Percentiles rank a stretch among this genome's conserved stretches.
Conservation (phyloP, 2,888 invertebrate species). For the Xiphydria camelus region DNA sequence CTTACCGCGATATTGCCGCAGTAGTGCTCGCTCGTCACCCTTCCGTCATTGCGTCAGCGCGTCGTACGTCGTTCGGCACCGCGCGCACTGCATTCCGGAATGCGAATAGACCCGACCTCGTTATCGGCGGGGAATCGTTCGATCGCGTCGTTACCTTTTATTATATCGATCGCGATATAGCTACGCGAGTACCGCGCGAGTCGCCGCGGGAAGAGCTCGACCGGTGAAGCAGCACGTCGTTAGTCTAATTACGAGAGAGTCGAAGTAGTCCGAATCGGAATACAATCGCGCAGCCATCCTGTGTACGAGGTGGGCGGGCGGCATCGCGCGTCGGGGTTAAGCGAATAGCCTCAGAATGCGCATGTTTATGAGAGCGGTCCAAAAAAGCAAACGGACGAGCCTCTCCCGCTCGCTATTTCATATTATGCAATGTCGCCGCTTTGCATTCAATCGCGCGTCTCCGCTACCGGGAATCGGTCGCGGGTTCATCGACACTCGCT, state of each 20-base stretch:
- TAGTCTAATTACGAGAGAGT: conserved; percentile 33
- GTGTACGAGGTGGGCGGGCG: neutral
- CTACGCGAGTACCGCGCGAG: conserved; percentile 36
- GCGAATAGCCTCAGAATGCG: conserved; percentile 1
- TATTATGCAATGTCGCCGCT: conserved; percentile 38
- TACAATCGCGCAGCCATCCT: neutral
- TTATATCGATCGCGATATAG: too few relatives aligned
- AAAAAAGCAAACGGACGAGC: neutral
- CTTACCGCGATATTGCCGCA: too few relatives aligned
- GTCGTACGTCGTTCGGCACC: too few relatives aligned
- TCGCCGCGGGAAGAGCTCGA: conserved; percentile 5
- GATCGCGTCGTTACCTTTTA: too few relatives aligned
- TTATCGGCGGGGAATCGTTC: too few relatives aligned
- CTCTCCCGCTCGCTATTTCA: conserved; percentile 8
- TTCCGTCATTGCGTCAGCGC: too few relatives aligned
- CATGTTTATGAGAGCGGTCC: neutral
- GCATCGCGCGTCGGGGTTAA: neutral
- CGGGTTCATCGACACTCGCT: conserved; percentile 47
- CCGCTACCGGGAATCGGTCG: conserved; percentile 30
- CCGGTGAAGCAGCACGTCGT: conserved; percentile 28
- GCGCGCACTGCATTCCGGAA: too few relatives aligned
- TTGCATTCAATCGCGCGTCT: conserved; percentile 36
- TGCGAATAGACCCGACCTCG: too few relatives aligned
- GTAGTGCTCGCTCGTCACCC: too few relatives aligned
- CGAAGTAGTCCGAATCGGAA: neutral